phyloP scores from a whole-genome alignment of 2,888 invertebrate genomes.

The Pachydiplax longipennis region DNA sequence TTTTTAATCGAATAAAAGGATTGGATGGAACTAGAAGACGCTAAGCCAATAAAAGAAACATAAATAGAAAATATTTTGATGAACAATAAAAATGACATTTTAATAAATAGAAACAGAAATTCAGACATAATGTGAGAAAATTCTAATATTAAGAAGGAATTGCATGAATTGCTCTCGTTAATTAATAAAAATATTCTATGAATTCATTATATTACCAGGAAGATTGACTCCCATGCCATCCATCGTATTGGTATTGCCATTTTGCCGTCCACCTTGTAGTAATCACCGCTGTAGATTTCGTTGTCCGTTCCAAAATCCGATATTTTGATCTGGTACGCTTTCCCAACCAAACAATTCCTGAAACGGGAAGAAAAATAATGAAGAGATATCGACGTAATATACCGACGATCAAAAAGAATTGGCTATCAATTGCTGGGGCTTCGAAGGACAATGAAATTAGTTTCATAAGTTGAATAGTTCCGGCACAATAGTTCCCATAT shows the following conservation, averaged over 20 bases:
- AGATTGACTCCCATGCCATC: constrained; percentile 89
- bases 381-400: background rate
- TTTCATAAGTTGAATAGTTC: too few species aligned
- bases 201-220: constrained; percentile 61
- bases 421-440: background rate
- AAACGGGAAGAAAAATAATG: constrained; percentile 51
- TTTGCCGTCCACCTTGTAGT: constrained; percentile 79
- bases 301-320: constrained; percentile 87
- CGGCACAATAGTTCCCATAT: background rate
- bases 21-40: too few species aligned
- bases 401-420: background rate
- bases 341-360: constrained; percentile 86
- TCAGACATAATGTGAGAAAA: too few species aligned
- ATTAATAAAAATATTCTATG: background rate
- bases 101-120: too few species aligned
- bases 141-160: too few species aligned
- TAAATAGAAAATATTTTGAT: too few species aligned
- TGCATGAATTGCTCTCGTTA: too few species aligned
- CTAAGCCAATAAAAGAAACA: too few species aligned
- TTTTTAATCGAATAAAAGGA: too few species aligned
- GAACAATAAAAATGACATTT: too few species aligned
- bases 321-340: constrained; percentile 81
- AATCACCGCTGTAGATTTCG: constrained; percentile 79
- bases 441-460: too few species aligned
- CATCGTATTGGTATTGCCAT: constrained; percentile 84